Evolutionary conservation across 1,140 invertebrate genomes (phyloP).

Genomic region (Papilio polytes): DNA sequence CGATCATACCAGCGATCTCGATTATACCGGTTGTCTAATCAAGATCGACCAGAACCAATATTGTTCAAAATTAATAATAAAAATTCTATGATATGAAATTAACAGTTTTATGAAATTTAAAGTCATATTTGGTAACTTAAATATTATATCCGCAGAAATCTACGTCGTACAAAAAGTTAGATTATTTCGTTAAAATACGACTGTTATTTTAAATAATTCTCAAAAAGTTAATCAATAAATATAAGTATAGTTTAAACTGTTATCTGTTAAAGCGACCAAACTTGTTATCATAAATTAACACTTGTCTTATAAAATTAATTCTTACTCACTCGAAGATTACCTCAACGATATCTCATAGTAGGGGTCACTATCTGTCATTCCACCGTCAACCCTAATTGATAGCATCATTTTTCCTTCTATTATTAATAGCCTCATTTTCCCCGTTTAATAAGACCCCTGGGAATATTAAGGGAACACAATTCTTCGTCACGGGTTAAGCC

Average conservation of each 20-base stretch:
- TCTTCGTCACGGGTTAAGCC: conserved; percentile 27
- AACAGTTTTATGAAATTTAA: not conserved
- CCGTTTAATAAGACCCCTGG: conserved; percentile 36
- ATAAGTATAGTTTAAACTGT: not conserved
- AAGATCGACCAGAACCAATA: not conserved
- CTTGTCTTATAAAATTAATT: not conserved
- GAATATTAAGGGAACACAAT: conserved; percentile 37
- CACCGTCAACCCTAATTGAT: conserved; percentile 41
- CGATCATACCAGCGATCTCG: not conserved
- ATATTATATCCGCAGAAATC: no score
- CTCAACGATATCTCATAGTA: conserved; percentile 17
- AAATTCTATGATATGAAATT: not conserved
- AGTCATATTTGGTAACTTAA: no score
- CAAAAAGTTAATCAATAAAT: not conserved
- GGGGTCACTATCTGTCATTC: conserved; percentile 38
- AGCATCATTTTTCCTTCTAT: conserved; percentile 40
- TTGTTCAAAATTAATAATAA: not conserved
- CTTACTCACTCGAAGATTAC: not conserved
- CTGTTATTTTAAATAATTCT: no score
- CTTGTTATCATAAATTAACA: not conserved
- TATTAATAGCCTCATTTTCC: conserved; percentile 41
- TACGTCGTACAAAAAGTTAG: no score
- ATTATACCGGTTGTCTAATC: not conserved
- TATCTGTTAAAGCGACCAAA: not conserved
- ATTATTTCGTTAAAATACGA: no score